Conservation (phyloP, 2,888 invertebrate species). For the Caenorhabditis doughertyi region DNA sequence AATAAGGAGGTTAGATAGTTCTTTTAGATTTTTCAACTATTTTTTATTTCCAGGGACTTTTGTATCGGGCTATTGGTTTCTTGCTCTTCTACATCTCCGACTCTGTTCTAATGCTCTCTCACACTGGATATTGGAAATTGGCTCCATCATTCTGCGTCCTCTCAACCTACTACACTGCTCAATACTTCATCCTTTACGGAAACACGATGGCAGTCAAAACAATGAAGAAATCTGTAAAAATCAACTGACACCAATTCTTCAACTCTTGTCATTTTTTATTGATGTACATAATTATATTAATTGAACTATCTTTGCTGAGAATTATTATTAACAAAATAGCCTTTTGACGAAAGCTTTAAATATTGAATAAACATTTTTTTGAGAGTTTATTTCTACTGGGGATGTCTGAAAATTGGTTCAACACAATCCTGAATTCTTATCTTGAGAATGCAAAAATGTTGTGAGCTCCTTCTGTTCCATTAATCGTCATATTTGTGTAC, state of each 20-base stretch:
- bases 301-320: background rate
- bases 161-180: conserved; percentile 76
- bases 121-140: conserved; percentile 71
- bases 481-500: conserved; percentile 3
- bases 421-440: background rate
- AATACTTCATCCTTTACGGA: conserved; percentile 71
- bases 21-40: background rate
- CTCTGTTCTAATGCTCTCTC: conserved; percentile 74
- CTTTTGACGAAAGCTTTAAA: conserved; percentile 13
- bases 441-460: background rate
- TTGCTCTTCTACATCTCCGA: conserved; percentile 77
- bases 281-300: conserved; percentile 18
- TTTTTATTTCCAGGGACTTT: conserved; percentile 25
- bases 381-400: background rate
- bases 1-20: conserved; percentile 46
- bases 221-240: conserved; percentile 25
- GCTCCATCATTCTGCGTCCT: conserved; percentile 67
- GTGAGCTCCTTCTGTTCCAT: background rate
- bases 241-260: conserved; percentile 25
- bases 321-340: background rate
- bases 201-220: conserved; percentile 36
- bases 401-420: background rate
- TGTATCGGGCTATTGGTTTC: conserved; percentile 62
- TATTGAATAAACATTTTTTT: conserved; percentile 14
- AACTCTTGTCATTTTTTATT: no score